phyloP scores from a whole-genome alignment of 2,113 vertebrate species.

The Cynoglossus semilaevis region DNA sequence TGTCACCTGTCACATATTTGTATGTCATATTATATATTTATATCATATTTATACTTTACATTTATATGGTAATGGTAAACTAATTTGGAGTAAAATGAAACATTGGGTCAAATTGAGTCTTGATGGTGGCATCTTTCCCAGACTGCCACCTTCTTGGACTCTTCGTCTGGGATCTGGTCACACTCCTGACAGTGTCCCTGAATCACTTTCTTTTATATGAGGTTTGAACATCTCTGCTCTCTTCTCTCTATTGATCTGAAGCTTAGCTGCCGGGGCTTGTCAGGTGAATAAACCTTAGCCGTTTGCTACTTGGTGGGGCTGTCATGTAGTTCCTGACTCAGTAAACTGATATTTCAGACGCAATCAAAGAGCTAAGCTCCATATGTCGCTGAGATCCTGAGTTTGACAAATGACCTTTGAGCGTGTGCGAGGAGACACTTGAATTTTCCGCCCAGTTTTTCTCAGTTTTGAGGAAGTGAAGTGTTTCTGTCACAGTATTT shows the following conservation, averaged over 20 bases:
- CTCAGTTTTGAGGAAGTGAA: slow-evolving; percentile 2
- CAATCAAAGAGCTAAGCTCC: background rate
- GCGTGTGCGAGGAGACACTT: background rate
- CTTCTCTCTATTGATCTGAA: slow-evolving; percentile 5
- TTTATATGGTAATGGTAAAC: slow-evolving; percentile 26
- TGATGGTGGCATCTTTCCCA: slow-evolving; percentile 5
- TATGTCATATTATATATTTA: no score
- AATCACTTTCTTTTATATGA: slow-evolving; percentile 9
- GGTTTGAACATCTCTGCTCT: slow-evolving; percentile 14
- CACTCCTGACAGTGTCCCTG: slow-evolving; percentile 3
- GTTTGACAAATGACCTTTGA: background rate
- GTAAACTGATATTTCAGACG: background rate
- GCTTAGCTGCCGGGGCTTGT: slow-evolving; percentile 14
- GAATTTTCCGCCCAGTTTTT: background rate
- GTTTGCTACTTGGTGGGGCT: background rate
- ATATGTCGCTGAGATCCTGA: background rate
- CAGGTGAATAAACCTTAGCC: slow-evolving; percentile 8
- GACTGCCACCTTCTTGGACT: background rate
- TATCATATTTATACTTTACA: slow-evolving; percentile 8
- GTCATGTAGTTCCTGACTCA: background rate
- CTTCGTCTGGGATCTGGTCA: slow-evolving; percentile 1
- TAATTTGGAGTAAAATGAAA: slow-evolving; percentile 22
- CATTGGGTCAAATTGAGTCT: slow-evolving; percentile 7
- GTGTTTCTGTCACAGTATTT: slow-evolving; percentile 3
- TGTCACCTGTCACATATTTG: slow-evolving; percentile 24